Evolutionary conservation across 30 jellyfish, hydroid and myxozoan genomes (phyloP).

Genomic region (Clytia hemisphaerica): DNA sequence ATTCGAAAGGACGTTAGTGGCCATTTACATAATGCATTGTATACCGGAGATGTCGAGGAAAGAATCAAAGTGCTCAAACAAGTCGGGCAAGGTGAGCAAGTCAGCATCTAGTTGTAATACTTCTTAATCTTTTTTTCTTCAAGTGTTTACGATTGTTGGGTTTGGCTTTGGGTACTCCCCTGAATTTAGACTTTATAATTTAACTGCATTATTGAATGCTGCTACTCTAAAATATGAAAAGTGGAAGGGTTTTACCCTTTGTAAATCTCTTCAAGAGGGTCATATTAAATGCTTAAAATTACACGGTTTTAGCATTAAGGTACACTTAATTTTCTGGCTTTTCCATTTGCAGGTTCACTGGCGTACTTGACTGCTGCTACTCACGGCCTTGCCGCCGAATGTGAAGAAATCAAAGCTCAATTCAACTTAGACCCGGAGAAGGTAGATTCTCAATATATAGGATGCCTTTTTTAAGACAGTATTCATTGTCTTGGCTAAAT

Average conservation of each 20-base stretch:
- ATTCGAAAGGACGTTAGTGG: conserved; percentile 95
- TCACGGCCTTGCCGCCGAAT: conserved; percentile 82
- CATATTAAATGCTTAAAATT: no score
- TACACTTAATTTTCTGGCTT: neutral
- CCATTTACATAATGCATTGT: conserved; percentile 84
- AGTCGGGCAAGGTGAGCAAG: conserved; percentile 90
- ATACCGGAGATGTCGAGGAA: conserved; percentile 84
- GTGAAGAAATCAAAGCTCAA: conserved; percentile 69
- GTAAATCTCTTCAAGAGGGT: no score
- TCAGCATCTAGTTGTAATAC: no score
- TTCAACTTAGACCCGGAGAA: conserved; percentile 77
- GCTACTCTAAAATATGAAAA: no score
- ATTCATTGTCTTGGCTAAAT: no score
- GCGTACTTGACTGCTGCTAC: conserved; percentile 97
- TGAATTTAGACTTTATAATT: no score
- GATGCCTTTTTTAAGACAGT: no score
- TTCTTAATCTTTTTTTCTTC: neutral
- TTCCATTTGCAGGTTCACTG: conserved; percentile 52
- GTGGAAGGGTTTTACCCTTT: no score
- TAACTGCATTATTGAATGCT: no score
- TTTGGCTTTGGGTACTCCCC: no score
- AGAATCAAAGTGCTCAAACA: conserved; percentile 82
- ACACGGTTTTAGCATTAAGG: no score
- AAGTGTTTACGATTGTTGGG: neutral
- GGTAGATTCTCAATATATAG: conserved; percentile 29